Conservation (phyloP, 1,140 invertebrate genomes). For the silkworm (Bombyx mori) region DNA sequence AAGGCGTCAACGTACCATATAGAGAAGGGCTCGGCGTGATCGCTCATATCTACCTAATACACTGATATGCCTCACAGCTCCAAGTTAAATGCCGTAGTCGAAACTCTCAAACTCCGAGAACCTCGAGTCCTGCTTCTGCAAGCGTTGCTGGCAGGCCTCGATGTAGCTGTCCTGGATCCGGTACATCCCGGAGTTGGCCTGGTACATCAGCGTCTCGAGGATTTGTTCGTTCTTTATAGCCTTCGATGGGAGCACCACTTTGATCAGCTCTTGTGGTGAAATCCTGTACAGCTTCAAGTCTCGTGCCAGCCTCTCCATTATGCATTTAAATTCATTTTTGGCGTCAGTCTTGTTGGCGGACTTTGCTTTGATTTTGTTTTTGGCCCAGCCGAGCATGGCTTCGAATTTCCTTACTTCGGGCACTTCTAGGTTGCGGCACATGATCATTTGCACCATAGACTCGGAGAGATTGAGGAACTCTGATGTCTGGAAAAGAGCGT, state of each 20-base stretch:
- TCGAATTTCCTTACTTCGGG: constrained; percentile 94
- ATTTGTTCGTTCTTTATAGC: constrained; percentile 94
- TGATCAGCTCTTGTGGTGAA: constrained; percentile 92
- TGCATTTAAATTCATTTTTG: constrained; percentile 91
- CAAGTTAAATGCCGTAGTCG: constrained; percentile 76
- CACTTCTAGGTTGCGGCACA: constrained; percentile 88
- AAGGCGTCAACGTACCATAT: constrained; percentile 65
- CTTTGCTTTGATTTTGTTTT: constrained; percentile 84
- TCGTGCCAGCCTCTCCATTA: constrained; percentile 90
- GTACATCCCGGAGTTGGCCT: constrained; percentile 94
- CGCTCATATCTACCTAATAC: constrained; percentile 62
- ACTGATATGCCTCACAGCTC: constrained; percentile 65
- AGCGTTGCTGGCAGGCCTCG: constrained; percentile 87
- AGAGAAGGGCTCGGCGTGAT: constrained; percentile 50
- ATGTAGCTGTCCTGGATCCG: constrained; percentile 90
- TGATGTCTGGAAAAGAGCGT: constrained; percentile 83
- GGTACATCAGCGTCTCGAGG: constrained; percentile 92
- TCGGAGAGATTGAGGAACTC: constrained; percentile 92
- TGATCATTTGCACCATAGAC: constrained; percentile 96
- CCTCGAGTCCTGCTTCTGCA: constrained; percentile 89
- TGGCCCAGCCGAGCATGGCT: constrained; percentile 92
- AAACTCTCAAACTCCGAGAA: constrained; percentile 86
- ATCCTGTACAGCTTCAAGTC: constrained; percentile 93
- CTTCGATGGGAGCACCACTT: constrained; percentile 92
- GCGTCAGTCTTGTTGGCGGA: constrained; percentile 84